Conservation (phyloP, 2,113 vertebrate genomes). For the Ammodytes marinus region DNA sequence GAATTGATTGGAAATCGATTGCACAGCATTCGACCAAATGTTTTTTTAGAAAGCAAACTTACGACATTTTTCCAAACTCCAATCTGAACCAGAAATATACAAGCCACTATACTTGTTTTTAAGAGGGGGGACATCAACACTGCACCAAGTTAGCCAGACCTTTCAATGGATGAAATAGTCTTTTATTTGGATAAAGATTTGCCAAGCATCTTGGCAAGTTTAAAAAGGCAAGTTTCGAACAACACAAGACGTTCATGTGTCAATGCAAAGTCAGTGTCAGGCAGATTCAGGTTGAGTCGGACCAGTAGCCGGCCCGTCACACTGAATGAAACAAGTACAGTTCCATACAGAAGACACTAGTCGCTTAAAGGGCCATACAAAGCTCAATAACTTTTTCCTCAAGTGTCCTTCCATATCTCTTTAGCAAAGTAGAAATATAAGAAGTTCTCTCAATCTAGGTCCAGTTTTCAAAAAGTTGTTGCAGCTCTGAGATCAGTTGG, state of each 20-base stretch:
- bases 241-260: constrained; percentile 68
- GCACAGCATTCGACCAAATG: background rate
- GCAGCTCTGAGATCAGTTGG: constrained; percentile 40
- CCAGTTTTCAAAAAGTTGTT: constrained; percentile 38
- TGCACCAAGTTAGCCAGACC: constrained; percentile 15
- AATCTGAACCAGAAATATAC: background rate
- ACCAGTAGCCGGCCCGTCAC: constrained; percentile 19
- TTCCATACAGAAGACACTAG: constrained; percentile 55
- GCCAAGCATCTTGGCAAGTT: constrained; percentile 73
- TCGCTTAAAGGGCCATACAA: constrained; percentile 69
- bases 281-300: constrained; percentile 53
- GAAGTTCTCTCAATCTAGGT: constrained; percentile 49
- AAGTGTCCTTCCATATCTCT: constrained; percentile 22
- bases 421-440: constrained; percentile 74
- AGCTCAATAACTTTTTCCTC: constrained; percentile 35
- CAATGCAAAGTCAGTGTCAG: constrained; percentile 60
- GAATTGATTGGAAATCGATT: background rate
- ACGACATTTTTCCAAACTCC: too few species aligned
- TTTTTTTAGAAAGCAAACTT: too few species aligned
- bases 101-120: background rate
- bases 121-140: background rate
- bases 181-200: constrained; percentile 75
- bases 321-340: constrained; percentile 54
- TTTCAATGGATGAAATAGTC: constrained; percentile 57
- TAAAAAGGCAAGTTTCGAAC: constrained; percentile 76